Conservation (phyloP, 2,113 vertebrate genomes). For the Muntiacus reevesi region DNA sequence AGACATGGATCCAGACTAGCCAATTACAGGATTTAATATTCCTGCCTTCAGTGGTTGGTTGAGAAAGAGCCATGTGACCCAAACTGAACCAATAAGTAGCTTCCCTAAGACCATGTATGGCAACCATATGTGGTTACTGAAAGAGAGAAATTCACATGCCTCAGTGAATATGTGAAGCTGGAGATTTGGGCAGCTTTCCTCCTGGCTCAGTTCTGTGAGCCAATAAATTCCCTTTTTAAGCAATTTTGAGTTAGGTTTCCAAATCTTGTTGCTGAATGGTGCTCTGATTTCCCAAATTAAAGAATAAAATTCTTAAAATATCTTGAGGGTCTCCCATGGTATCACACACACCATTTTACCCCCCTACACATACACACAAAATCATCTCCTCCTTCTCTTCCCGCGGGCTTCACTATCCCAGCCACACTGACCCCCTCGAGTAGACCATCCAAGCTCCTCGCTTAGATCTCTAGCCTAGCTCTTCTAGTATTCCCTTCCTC, state of each 20-base stretch:
- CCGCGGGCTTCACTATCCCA: background rate
- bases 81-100: background rate
- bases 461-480: background rate
- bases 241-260: background rate
- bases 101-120: background rate
- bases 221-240: background rate
- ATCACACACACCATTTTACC: background rate
- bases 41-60: background rate
- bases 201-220: background rate
- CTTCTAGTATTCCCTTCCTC: background rate
- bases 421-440: background rate
- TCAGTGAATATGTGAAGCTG: background rate
- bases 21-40: background rate
- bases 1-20: background rate
- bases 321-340: background rate
- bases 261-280: background rate
- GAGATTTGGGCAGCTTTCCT: background rate
- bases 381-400: background rate
- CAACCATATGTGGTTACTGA: background rate
- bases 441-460: background rate
- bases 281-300: background rate
- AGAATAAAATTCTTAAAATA: background rate
- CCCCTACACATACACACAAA: too few relatives aligned
- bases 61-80: background rate
- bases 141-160: background rate